A percentile compares a stretch with the other conserved stretches of the same genome.
These are phyloP conservation scores for Rhea americana DNA, from an alignment of 2,113 vertebrate species.

Conservation along the genomic window DNA sequence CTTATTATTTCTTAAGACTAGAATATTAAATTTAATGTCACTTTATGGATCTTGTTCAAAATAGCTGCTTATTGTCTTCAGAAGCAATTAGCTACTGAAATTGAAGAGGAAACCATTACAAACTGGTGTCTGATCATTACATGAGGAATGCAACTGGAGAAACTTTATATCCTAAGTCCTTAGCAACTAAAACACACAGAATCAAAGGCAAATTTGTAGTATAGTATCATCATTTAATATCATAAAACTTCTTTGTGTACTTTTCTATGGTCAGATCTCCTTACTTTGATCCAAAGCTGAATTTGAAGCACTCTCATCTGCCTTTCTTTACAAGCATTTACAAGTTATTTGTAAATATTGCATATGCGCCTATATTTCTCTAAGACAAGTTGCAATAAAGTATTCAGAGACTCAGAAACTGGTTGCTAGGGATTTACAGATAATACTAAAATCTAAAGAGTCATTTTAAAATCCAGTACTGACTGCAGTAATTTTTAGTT, in stretches of 20 bases:
- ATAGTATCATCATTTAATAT: neutral
- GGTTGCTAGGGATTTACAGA: constrained; percentile 34
- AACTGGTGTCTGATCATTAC: neutral
- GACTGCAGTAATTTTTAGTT: neutral
- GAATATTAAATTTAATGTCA: neutral
- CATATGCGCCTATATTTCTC: neutral
- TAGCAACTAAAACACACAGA: neutral
- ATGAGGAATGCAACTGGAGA: neutral
- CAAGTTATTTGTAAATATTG: constrained; percentile 18
- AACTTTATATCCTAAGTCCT: neutral
- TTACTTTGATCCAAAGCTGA: constrained; percentile 24
- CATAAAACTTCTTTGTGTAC: neutral
- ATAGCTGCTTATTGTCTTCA: neutral
- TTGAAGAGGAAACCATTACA: constrained; percentile 1
- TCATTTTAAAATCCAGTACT: neutral
- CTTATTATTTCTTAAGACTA: neutral
- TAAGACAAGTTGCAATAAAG: neutral
- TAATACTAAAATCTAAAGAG: constrained; percentile 32
- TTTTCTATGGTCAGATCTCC: neutral
- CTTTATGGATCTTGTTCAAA: neutral
- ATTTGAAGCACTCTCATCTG: neutral
- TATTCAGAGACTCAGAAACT: neutral
- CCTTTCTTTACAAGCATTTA: constrained; percentile 13
- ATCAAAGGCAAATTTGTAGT: neutral
- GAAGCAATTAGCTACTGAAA: neutral